phyloP scores from a whole-genome alignment of 35 echinoderm and acorn worm species.

The Ophiothrix spiculata region DNA sequence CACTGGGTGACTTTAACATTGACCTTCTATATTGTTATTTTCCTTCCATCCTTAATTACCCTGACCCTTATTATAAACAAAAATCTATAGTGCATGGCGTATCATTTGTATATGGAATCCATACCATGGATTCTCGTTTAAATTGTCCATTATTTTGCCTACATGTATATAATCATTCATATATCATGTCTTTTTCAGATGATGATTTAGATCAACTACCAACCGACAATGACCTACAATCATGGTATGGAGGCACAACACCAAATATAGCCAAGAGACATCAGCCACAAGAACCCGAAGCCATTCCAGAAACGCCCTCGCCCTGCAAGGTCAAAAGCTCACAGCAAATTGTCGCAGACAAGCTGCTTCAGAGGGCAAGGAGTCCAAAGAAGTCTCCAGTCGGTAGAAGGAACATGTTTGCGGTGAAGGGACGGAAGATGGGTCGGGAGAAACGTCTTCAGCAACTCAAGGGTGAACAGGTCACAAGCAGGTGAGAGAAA shows the following conservation, averaged over 20 bases:
- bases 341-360: neutral
- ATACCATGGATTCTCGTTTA: too few relatives aligned
- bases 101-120: too few relatives aligned
- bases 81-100: too few relatives aligned
- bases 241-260: neutral
- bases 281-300: neutral
- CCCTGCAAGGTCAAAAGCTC: neutral
- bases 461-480: neutral
- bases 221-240: neutral
- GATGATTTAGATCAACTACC: neutral
- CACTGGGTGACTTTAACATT: too few relatives aligned
- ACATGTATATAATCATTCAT: too few relatives aligned
- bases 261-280: neutral
- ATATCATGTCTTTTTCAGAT: neutral
- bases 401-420: neutral
- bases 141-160: too few relatives aligned
- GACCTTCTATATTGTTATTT: too few relatives aligned
- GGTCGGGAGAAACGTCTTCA: neutral
- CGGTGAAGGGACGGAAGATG: neutral
- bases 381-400: neutral
- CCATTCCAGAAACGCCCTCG: neutral
- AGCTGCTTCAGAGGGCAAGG: neutral
- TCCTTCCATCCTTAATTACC: too few relatives aligned
- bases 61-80: too few relatives aligned
- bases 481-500: neutral